Evolutionary conservation across 2,113 vertebrate species (phyloP), one percentile per base, ranked within the genome.

Genomic region (Myiopsitta monachus): DNA sequence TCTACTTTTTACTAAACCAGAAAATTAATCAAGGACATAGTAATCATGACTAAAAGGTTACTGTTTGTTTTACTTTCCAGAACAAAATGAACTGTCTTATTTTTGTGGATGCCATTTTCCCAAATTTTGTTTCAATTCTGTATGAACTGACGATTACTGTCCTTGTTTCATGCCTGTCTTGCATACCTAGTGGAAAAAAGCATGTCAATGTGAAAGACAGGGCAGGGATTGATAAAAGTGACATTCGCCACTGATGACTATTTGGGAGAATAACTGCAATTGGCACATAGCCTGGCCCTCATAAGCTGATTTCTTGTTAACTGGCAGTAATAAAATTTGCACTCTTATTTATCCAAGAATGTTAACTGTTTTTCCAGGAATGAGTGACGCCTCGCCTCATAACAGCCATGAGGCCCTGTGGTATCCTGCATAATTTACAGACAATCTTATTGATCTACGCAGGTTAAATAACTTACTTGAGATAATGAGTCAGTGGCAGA

Each of bases 391-490:
- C 6, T 91, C 51, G 21, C 38, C 6, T 90, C 33, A 1, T 62
- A 83, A 54, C 27, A 92, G 21, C 31, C 36, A 16, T 23, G 30
- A 75, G 43, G 28, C 87, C 17, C 0, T 68, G 39, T 63, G 67
- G 30, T 92, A n/a, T 70, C 78, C 41, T 63, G 28, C 31, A 6
- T 96, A 74, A 89, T 88, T 90, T 88, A 54, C 15, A 92, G 81
- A 23, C 28, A 19, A 31, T 67, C 52, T 85, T 80, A 59, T 30
- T 75, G 92, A 87, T 41, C 38, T 80, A 0, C 0, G 4, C 54
- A 64, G 64, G 72, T 88, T 75, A 95, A 94, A 51, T 79, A 88
- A 90, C 52, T 95, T 51, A 87, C 83, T 87, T 68, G 36, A 95
- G 87, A 43, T 68, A 83, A 64, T 77, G 83, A 66, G 73, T 74